Evolutionary conservation across 2,888 invertebrate genomes (phyloP), one percentile per base, ranked within the genome.

Genomic region (Schrankia costaestrigalis): DNA sequence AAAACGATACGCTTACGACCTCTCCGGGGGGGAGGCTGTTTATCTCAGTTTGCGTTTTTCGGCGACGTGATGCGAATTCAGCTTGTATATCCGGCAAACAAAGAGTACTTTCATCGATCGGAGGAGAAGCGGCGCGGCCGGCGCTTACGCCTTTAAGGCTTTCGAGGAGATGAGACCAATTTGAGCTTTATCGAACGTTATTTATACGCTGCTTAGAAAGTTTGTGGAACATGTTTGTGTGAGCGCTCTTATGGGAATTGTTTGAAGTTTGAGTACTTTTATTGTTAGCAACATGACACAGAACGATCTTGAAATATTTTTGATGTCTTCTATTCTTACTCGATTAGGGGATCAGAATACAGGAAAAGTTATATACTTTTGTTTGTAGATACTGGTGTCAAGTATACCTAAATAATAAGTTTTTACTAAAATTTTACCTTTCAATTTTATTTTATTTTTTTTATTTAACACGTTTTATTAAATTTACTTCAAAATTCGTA

Each of bases 31-130:
- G 81, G 79, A 80, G 77, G 80, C 77, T 78, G 80, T 84, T 86
- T 86, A 82, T 86, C 84, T 86, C 81, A 80, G 84, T 85, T 85
- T 82, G 83, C 80, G 82, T 86, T 85, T 86, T 85, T 79, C 78
- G 80, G 71, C 71, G 78, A 87, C 87, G 87, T 86, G 86, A 81
- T 75, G 83, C 84, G 86, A 87, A 87, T 87, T 83, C 83, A 70
- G 81, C 75, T 82, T 76, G 82, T 84, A 82, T 79, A 78, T 78
- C 77, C 78, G 77, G 64, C 77, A 71, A 71, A 85, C 83, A 82
- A 83, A 84, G 84, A 81, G 73, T 64, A 70, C 67, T 78, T 75
- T 74, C 75, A 86, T 85, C 86, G 87, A 86, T 83, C 81, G 63
- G 59, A 56, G 63, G 55, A 71, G 66, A 63, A 58, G 69, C 64